Evolutionary conservation across 2,888 invertebrate genomes (phyloP).

Genomic region (Dynastes hyllus): DNA sequence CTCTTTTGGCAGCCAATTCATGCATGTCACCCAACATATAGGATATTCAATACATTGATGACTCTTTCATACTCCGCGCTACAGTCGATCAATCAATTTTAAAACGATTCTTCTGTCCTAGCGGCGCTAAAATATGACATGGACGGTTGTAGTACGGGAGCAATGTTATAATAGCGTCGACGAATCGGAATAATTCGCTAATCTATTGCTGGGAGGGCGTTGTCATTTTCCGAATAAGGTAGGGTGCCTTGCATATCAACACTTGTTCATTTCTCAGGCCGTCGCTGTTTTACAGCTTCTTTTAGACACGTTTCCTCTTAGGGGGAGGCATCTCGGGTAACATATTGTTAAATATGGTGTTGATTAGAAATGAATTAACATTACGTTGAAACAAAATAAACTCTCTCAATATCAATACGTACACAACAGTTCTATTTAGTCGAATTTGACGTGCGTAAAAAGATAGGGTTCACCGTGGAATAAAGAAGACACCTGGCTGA

Average conservation of each 20-base stretch:
- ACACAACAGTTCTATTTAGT: too few relatives aligned
- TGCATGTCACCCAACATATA: conserved; percentile 62
- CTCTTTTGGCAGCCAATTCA: conserved; percentile 66
- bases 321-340: neutral
- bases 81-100: conserved; percentile 66
- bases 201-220: conserved; percentile 66
- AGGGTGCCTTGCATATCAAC: conserved; percentile 59
- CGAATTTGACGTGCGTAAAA: too few relatives aligned
- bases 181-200: conserved; percentile 70
- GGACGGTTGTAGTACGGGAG: conserved; percentile 54
- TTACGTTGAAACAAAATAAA: too few relatives aligned
- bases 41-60: conserved; percentile 67
- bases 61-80: conserved; percentile 64
- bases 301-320: neutral
- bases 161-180: conserved; percentile 65
- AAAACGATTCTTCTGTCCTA: conserved; percentile 50
- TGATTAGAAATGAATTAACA: neutral
- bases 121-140: conserved; percentile 35
- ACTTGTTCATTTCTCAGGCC: conserved; percentile 67
- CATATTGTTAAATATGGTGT: neutral
- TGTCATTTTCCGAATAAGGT: conserved; percentile 62
- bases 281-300: conserved; percentile 3
- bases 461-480: too few relatives aligned
- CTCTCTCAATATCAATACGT: too few relatives aligned
- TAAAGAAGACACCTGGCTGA: too few relatives aligned